Base-by-base conservation (phyloP, 2,797 vertebrate genomes). In the Taenioides sp. region DNA sequence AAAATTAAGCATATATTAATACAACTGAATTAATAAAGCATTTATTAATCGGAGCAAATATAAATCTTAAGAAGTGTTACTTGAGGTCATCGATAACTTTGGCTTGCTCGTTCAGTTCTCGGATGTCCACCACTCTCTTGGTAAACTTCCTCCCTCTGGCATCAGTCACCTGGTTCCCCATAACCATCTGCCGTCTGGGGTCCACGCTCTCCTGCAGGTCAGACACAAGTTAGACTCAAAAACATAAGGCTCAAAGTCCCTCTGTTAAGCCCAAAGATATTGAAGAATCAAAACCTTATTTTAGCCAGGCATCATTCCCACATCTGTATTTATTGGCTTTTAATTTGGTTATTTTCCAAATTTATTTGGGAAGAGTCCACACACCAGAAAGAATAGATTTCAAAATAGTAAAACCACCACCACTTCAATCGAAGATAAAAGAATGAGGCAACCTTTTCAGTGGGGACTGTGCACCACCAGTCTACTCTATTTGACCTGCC, bases 41-140 rank as follows among this genome's bases (percentile, higher is more conserved):
- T 14, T 57, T 18, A 27, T 66, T 54, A 27, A 27, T 17, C 1
- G 7, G 23, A 23, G 1, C 10, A 43, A 27, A 11, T 4, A 66
- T 60, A 20, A 5, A 2, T n/a, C 18, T 60, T 60, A 40, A 65
- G 11, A 69, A 17, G 34, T 10, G 1, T 86, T 90, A 99, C 98
- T 98, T 99, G 74, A 99, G 96, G 88, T 99, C 98, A 70, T 99
- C 98, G 55, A 99, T 99, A 82, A 99, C 98, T 93, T 95, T 99
- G 67, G 98, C 98, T 89, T 99, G 98, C 77, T 99, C 98, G 52
- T 99, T 99, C 65, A 99, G 94, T 86, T 99, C 98, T 86, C 98
- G 89, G 79, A 99, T 99, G 86, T 99, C 98, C 18, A 99, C 96
- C 71, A 99, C 92, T 67, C 98, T 95, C 78, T 99, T 99, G 69